These are phyloP conservation scores for Parotia lawesii DNA, from an alignment of 2,113 vertebrate species.

Conservation along the genomic window DNA sequence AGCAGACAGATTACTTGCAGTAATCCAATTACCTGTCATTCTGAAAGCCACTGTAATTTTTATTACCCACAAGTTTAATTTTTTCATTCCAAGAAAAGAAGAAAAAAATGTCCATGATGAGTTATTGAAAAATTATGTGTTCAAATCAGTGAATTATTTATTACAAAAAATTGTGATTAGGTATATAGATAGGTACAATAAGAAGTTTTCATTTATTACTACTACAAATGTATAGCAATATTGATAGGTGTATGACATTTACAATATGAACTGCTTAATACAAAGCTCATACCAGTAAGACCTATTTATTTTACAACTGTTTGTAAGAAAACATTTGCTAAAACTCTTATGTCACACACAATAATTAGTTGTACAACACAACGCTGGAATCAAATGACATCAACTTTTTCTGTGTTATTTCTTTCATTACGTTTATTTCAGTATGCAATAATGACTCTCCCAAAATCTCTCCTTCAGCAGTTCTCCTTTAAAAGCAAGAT, in stretches of 20 bases:
- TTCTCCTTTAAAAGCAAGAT: background rate
- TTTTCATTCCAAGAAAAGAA: slow-evolving; percentile 10
- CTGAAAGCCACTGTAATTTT: background rate
- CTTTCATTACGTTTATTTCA: background rate
- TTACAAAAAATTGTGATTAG: background rate
- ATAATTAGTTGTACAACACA: slow-evolving; percentile 12
- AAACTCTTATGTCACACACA: background rate
- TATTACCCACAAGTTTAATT: background rate
- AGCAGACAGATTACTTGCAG: background rate
- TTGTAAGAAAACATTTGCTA: slow-evolving; percentile 20
- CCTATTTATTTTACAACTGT: slow-evolving; percentile 45
- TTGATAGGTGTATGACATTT: background rate
- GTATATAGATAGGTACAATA: slow-evolving; percentile 42
- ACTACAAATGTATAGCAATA: slow-evolving; percentile 39
- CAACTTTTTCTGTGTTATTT: background rate
- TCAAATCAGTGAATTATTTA: slow-evolving; percentile 57
- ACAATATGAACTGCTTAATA: slow-evolving; percentile 52
- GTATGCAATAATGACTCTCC: background rate
- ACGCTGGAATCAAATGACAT: background rate
- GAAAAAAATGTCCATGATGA: background rate
- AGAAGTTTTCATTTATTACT: slow-evolving; percentile 48
- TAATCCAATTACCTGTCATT: background rate
- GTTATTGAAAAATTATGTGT: background rate
- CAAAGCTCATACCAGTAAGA: slow-evolving; percentile 20
- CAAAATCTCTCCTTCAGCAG: background rate